A percentile compares a stretch with the other conserved stretches of the same genome.
These are phyloP conservation scores for Cotesia typhae DNA, from an alignment of 1,140 invertebrate genomes.

Conservation along the genomic window DNA sequence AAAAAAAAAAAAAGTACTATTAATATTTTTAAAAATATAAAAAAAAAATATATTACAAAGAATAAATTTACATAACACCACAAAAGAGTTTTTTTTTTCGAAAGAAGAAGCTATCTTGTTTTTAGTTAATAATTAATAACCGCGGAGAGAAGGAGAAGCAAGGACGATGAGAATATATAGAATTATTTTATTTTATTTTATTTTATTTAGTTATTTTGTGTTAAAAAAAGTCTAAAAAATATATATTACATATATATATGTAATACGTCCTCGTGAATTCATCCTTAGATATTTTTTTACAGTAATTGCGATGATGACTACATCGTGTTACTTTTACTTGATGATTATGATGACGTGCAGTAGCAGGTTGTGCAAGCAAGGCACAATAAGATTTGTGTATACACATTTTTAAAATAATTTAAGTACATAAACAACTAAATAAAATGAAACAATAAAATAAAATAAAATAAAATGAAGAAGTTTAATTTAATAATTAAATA, in stretches of 20 bases:
- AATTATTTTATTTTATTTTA: background rate
- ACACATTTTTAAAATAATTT: no score
- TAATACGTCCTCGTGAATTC: no score
- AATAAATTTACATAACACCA: background rate
- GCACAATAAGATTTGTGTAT: no score
- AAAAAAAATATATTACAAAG: conserved; percentile 8
- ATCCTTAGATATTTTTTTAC: background rate
- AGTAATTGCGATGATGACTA: background rate
- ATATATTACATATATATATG: no score
- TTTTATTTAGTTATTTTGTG: conserved; percentile 36
- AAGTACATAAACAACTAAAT: no score
- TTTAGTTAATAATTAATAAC: conserved; percentile 31
- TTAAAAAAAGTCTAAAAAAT: no score
- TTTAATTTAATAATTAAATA: no score
- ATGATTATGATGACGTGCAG: conserved; percentile 6
- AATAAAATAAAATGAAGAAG: no score
- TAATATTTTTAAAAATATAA: conserved; percentile 26
- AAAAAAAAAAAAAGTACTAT: conserved; percentile 31
- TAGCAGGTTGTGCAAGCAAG: no score
- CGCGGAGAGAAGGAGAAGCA: conserved; percentile 45
- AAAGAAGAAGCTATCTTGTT: background rate
- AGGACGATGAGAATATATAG: conserved; percentile 41
- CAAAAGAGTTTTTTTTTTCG: background rate
- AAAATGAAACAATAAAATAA: no score
- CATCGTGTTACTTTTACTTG: background rate